A percentile compares a stretch with the other conserved stretches of the same genome.
Evolutionary conservation across 2,888 invertebrate genomes (phyloP).

Genomic region (Nasonia oneida): DNA sequence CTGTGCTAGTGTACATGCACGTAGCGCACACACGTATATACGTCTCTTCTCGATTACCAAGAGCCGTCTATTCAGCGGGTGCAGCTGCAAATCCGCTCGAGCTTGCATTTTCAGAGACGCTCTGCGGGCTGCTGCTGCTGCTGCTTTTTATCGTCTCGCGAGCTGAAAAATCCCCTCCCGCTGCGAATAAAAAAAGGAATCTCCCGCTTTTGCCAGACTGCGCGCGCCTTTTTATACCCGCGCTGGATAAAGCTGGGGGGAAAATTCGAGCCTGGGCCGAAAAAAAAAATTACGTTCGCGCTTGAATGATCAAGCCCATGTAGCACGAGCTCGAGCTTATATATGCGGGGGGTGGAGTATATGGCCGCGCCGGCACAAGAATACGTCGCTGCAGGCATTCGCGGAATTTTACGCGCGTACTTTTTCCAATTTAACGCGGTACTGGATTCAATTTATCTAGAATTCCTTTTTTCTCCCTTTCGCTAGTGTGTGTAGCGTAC

Average conservation of each 20-base stretch:
- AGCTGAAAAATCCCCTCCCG: conserved; percentile 28
- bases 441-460: conserved; percentile 58
- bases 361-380: background rate
- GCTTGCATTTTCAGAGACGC: conserved; percentile 33
- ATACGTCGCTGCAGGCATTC: conserved; percentile 35
- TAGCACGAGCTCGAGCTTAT: background rate
- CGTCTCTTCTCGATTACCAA: conserved; percentile 36
- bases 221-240: background rate
- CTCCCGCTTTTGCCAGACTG: background rate
- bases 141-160: conserved; percentile 11
- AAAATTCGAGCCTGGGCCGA: conserved; percentile 21
- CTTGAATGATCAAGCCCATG: conserved; percentile 39
- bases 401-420: conserved; percentile 53
- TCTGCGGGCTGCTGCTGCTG: background rate
- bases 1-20: background rate
- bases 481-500: background rate
- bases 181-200: conserved; percentile 14
- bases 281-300: conserved; percentile 38
- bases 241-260: too few relatives aligned
- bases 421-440: conserved; percentile 60
- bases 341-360: background rate
- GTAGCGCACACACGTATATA: too few relatives aligned
- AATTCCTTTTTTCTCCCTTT: conserved; percentile 11
- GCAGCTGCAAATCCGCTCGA: conserved; percentile 20
- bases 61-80: conserved; percentile 23